These are phyloP conservation scores for Agonopterix heracliana DNA, from an alignment of 2,888 invertebrate genomes.

Conservation along the genomic window DNA sequence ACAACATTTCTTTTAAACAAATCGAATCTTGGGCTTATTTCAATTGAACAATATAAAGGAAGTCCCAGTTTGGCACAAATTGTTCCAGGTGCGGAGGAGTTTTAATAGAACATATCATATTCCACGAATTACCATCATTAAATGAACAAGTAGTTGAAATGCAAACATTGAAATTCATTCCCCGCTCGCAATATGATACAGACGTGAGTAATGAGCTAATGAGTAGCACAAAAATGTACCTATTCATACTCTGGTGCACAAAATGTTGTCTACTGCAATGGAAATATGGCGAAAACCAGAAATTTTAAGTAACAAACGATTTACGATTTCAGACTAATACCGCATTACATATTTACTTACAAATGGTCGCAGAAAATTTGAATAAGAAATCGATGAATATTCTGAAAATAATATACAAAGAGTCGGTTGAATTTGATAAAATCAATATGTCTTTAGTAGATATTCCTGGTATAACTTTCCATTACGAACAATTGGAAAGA, in stretches of 20 bases:
- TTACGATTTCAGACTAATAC: conserved; percentile 19
- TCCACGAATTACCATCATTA: not conserved
- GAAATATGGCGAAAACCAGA: not conserved
- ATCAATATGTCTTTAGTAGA: conserved; percentile 12
- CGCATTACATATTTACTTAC: conserved; percentile 22
- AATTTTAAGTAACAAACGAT: not conserved
- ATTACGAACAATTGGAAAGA: conserved; percentile 10
- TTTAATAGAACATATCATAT: not conserved
- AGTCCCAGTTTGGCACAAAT: no score
- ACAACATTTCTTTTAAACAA: no score
- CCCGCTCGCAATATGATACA: not conserved
- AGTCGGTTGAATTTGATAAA: conserved; percentile 11
- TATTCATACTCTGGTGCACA: not conserved
- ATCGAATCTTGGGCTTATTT: no score
- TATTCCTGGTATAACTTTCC: conserved; percentile 14
- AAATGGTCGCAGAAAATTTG: conserved; percentile 33
- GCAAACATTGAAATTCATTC: not conserved
- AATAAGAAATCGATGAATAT: conserved; percentile 23
- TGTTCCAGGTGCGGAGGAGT: not conserved
- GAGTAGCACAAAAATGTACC: not conserved
- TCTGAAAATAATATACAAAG: conserved; percentile 17
- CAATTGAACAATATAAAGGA: no score
- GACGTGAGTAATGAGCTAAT: not conserved
- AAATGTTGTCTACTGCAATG: no score
- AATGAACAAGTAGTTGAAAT: not conserved